A percentile compares a stretch with the other conserved stretches of the same genome.
Evolutionary conservation across 1,140 invertebrate genomes (phyloP).

Genomic region (Gonioctena quinquepunctata): DNA sequence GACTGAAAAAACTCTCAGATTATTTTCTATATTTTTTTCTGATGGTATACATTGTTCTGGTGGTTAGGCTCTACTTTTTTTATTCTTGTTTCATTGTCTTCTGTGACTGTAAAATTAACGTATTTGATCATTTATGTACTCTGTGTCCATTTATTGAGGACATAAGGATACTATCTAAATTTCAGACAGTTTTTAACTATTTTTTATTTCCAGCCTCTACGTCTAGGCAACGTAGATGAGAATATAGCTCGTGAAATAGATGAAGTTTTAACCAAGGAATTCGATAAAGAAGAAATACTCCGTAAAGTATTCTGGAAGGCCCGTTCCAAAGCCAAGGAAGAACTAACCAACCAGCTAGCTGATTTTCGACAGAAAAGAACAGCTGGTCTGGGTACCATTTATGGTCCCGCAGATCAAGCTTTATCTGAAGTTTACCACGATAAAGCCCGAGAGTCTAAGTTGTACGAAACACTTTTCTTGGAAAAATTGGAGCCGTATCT

Average conservation of each 20-base stretch:
- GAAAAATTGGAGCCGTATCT: slow-evolving; percentile 73
- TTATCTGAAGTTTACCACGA: slow-evolving; percentile 81
- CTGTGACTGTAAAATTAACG: too few relatives aligned
- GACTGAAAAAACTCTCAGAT: too few relatives aligned
- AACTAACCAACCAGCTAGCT: slow-evolving; percentile 81
- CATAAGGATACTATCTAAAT: too few relatives aligned
- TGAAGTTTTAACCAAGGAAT: slow-evolving; percentile 77
- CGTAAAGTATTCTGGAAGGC: slow-evolving; percentile 88
- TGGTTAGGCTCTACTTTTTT: too few relatives aligned
- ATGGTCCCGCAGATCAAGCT: slow-evolving; percentile 82
- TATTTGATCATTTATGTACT: too few relatives aligned
- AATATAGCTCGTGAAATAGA: slow-evolving; percentile 87
- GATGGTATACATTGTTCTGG: too few relatives aligned
- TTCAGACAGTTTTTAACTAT: too few relatives aligned
- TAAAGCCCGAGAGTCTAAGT: slow-evolving; percentile 77
- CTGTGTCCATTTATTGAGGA: too few relatives aligned
- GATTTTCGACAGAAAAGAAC: slow-evolving; percentile 90
- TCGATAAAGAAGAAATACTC: slow-evolving; percentile 86
- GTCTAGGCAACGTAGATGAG: slow-evolving; percentile 82
- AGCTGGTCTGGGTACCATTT: slow-evolving; percentile 87
- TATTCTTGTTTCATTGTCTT: too few relatives aligned
- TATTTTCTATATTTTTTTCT: too few relatives aligned
- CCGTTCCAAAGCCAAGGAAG: slow-evolving; percentile 79
- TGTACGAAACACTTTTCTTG: slow-evolving; percentile 71
- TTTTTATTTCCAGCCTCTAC: slow-evolving; percentile 74